Evolutionary conservation across 2,888 invertebrate species (phyloP).

Genomic region (Drosophila nigricruria): DNA sequence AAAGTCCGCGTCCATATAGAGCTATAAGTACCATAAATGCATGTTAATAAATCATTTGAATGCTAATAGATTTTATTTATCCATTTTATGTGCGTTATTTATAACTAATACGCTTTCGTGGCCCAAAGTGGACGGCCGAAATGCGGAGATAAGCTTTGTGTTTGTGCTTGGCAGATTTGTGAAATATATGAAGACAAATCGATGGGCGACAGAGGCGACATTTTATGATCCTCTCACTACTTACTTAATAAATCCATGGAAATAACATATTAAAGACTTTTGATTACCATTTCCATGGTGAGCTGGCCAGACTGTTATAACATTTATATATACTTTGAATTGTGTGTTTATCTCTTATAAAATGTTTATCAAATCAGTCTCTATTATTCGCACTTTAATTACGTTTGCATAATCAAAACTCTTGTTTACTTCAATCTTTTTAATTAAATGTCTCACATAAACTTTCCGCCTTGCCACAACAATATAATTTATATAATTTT

Average conservation of each 20-base stretch:
- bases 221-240: constrained; percentile 9
- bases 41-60: constrained; percentile 61
- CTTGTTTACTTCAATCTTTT: constrained; percentile 14
- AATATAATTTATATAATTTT: constrained; percentile 58
- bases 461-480: constrained; percentile 25
- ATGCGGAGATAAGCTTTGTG: constrained; percentile 17
- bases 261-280: background rate
- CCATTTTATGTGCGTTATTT: constrained; percentile 40
- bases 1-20: constrained; percentile 13
- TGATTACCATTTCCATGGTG: background rate
- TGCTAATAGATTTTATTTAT: constrained; percentile 59
- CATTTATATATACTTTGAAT: background rate
- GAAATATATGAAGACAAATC: constrained; percentile 20
- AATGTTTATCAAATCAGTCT: background rate
- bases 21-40: constrained; percentile 22
- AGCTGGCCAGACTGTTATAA: background rate
- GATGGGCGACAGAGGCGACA: background rate
- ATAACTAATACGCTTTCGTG: constrained; percentile 26
- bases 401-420: constrained; percentile 1
- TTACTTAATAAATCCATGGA: background rate
- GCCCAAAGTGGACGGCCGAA: constrained; percentile 9
- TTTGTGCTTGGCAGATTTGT: constrained; percentile 1
- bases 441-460: constrained; percentile 31
- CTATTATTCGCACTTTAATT: background rate
- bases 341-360: background rate